Conservation (phyloP, 2,888 invertebrate genomes). For the Gastracanthus pulcherrimus region DNA sequence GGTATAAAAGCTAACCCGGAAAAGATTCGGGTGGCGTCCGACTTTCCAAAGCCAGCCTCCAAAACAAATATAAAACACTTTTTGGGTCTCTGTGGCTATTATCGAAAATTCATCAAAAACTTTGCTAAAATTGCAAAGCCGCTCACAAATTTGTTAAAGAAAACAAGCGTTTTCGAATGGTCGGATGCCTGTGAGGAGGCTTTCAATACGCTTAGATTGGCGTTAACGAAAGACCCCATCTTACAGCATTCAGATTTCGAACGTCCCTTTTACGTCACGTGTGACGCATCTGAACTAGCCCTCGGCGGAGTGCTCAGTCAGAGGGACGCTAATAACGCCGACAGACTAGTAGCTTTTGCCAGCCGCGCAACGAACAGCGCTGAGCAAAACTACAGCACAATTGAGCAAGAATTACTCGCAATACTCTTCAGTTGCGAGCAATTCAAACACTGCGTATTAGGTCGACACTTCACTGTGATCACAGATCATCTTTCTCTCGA, state of each 20-base stretch:
- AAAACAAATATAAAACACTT: too few relatives aligned
- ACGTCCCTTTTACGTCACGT: constrained; percentile 65
- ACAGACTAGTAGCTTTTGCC: constrained; percentile 71
- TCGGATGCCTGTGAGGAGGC: constrained; percentile 46
- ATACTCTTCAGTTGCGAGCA: constrained; percentile 23
- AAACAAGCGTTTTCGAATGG: constrained; percentile 63
- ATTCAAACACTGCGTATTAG: constrained; percentile 5
- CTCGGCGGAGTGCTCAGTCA: constrained; percentile 65
- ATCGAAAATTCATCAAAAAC: constrained; percentile 67
- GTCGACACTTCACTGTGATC: constrained; percentile 42
- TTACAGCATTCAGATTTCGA: constrained; percentile 52
- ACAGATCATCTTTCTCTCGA: constrained; percentile 71
- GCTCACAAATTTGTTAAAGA: constrained; percentile 61
- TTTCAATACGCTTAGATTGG: constrained; percentile 38
- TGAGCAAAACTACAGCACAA: constrained; percentile 71
- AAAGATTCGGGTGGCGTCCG: neutral
- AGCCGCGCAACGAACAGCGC: constrained; percentile 66
- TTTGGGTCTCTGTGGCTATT: constrained; percentile 68
- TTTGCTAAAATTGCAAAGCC: constrained; percentile 65
- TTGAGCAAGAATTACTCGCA: constrained; percentile 62
- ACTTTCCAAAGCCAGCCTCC: constrained; percentile 61
- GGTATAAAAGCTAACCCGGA: constrained; percentile 63
- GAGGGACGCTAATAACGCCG: constrained; percentile 61
- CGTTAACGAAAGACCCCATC: constrained; percentile 37
- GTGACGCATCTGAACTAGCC: constrained; percentile 67